These are phyloP conservation scores for Manis crassicaudata DNA, from an alignment of 2,797 vertebrate species.

Conservation along the genomic window DNA sequence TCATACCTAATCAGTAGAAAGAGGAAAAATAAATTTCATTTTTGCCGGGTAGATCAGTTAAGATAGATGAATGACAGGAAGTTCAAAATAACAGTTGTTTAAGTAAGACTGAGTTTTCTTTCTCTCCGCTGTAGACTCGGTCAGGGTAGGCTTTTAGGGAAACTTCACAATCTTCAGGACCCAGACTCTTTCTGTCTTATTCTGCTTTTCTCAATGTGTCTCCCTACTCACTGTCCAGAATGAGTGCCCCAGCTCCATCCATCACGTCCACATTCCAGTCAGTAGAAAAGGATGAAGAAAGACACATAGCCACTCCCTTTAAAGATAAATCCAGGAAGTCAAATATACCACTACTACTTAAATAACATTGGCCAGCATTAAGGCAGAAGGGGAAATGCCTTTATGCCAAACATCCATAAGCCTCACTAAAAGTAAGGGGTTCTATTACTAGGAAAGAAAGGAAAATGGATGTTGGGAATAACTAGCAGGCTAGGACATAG, in stretches of 20 bases:
- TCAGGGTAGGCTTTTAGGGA: neutral
- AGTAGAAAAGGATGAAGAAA: neutral
- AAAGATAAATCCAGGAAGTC: neutral
- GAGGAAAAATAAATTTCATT: slow-evolving; percentile 25
- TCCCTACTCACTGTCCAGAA: neutral
- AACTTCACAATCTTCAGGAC: neutral
- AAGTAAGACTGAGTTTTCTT: neutral
- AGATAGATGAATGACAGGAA: slow-evolving; percentile 26
- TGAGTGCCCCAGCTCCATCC: neutral
- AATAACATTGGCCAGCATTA: neutral
- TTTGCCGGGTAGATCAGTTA: neutral
- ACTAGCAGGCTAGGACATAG: neutral
- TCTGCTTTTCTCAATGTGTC: neutral
- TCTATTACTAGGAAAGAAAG: neutral
- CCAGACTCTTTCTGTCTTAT: neutral
- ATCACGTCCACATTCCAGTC: neutral
- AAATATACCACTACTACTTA: neutral
- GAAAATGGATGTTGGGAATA: neutral
- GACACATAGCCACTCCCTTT: neutral
- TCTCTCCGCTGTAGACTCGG: neutral
- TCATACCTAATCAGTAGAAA: neutral
- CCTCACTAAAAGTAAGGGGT: neutral
- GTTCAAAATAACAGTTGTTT: slow-evolving; percentile 18
- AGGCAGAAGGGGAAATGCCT: neutral
- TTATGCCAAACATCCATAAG: neutral